These are phyloP conservation scores for Agriopis aurantiaria DNA, from an alignment of 2,888 invertebrate genomes.

Conservation along the genomic window DNA sequence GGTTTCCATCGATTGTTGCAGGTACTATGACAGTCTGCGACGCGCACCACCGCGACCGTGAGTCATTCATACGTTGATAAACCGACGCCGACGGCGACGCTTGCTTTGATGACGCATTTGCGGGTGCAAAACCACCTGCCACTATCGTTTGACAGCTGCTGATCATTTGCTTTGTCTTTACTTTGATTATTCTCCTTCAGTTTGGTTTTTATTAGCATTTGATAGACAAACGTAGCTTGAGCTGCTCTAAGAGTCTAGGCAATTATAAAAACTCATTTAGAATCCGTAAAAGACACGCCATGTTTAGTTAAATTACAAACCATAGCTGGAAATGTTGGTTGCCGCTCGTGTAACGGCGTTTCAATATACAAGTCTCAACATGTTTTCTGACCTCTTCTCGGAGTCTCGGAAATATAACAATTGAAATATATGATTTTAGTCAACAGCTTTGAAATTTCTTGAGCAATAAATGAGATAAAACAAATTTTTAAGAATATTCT, in stretches of 20 bases:
- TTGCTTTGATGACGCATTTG: conserved; percentile 65
- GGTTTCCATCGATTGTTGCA: conserved; percentile 71
- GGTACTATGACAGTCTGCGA: conserved; percentile 80
- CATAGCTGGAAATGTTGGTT: background rate
- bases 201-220: background rate
- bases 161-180: conserved; percentile 8
- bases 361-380: conserved; percentile 8
- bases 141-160: conserved; percentile 7
- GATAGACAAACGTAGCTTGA: background rate
- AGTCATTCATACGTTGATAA: conserved; percentile 71
- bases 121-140: conserved; percentile 34
- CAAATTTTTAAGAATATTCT: background rate
- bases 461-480: conserved; percentile 6
- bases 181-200: background rate
- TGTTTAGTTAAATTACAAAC: background rate
- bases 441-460: background rate
- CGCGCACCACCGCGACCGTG: conserved; percentile 72
- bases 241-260: too few relatives aligned
- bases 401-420: background rate
- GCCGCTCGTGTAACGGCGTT: background rate
- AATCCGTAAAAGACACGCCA: background rate
- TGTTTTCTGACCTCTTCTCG: conserved; percentile 7
- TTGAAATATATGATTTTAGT: background rate
- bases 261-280: background rate
- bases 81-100: conserved; percentile 25